Evolutionary conservation across 2,113 vertebrate genomes (phyloP).

Genomic region (Elanus axillaris): DNA sequence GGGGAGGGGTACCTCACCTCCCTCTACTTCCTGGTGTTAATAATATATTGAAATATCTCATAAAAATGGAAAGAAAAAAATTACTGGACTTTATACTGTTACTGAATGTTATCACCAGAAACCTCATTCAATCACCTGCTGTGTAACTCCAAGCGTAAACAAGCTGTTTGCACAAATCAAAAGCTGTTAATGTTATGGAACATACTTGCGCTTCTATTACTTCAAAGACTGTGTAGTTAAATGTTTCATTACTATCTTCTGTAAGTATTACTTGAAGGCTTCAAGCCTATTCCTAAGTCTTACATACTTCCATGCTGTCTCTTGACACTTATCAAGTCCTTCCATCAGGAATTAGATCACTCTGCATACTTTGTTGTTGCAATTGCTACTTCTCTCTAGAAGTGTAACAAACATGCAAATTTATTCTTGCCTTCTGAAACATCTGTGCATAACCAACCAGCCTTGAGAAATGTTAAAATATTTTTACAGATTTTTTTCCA

Average conservation of each 20-base stretch:
- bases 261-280: not conserved
- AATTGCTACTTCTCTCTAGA: not conserved
- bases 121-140: not conserved
- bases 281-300: not conserved
- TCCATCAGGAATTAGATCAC: not conserved
- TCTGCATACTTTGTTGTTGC: not conserved
- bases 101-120: not conserved
- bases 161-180: slow-evolving; percentile 11
- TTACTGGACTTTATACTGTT: not conserved
- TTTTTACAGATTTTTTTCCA: not conserved
- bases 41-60: not conserved
- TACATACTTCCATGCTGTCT: not conserved
- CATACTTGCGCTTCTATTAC: not conserved
- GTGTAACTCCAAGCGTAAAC: not conserved
- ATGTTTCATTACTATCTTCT: not conserved
- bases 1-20: rapidly evolving
- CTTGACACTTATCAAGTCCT: not conserved
- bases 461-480: not conserved
- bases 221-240: not conserved
- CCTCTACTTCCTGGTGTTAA: not conserved
- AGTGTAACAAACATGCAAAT: not conserved
- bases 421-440: not conserved
- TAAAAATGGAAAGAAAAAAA: not conserved
- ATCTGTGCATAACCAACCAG: not conserved
- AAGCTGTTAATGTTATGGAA: slow-evolving; percentile 12